Conservation (phyloP, 2,888 invertebrate genomes). For the Ormyrus labotus region DNA sequence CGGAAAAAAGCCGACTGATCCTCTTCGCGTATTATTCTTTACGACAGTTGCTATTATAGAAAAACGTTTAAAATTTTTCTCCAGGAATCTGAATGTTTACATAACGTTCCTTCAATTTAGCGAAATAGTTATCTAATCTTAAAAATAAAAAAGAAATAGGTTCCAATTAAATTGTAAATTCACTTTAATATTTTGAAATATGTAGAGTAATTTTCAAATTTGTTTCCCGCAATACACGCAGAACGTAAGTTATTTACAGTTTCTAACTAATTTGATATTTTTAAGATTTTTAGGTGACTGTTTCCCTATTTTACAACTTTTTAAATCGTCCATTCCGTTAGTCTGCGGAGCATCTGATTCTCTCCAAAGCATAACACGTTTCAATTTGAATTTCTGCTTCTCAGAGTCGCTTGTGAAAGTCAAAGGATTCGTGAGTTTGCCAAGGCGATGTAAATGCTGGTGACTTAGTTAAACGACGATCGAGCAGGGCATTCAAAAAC, state of each 20-base stretch:
- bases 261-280: not conserved
- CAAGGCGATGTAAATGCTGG: constrained; percentile 41
- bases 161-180: constrained; percentile 6
- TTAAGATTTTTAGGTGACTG: constrained; percentile 20
- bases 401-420: constrained; percentile 24
- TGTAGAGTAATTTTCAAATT: constrained; percentile 3
- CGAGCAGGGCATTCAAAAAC: constrained; percentile 35
- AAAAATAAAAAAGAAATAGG: not conserved
- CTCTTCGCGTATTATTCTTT: constrained; percentile 43
- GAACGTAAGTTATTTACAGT: not conserved
- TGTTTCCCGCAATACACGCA: not conserved
- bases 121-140: constrained; percentile 16
- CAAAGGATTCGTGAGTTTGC: constrained; percentile 28
- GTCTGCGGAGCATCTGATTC: constrained; percentile 53
- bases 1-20: constrained; percentile 46
- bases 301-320: constrained; percentile 39
- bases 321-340: constrained; percentile 59
- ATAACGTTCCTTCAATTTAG: constrained; percentile 41
- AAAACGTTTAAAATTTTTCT: constrained; percentile 16
- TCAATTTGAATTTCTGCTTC: constrained; percentile 39
- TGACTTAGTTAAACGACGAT: constrained; percentile 45
- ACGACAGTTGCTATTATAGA: constrained; percentile 15
- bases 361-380: constrained; percentile 49
- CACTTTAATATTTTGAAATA: not conserved
- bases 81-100: constrained; percentile 20